A percentile compares a stretch with the other conserved stretches of the same genome.
phyloP scores from a whole-genome alignment of 2,113 vertebrate genomes.

The Cygnus buccinator region DNA sequence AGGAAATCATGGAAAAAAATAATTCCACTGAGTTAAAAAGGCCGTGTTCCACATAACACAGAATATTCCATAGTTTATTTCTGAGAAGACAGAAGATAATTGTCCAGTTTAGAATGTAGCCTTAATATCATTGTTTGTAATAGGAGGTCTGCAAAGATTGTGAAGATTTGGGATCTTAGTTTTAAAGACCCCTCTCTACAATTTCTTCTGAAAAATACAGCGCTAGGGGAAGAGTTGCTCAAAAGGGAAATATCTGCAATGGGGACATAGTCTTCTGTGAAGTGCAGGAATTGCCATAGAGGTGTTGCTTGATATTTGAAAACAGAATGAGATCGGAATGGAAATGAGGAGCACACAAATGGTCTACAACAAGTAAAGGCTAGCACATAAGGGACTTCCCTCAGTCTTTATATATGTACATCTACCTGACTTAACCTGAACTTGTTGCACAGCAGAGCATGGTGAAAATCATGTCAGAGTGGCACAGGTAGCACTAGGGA shows the following conservation, averaged over 20 bases:
- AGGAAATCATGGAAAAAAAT: not conserved
- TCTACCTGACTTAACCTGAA: not conserved
- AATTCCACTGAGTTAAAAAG: no score
- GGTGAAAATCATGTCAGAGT: not conserved
- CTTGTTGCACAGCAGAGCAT: not conserved
- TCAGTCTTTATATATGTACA: not conserved
- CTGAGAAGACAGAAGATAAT: not conserved
- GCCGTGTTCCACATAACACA: not conserved
- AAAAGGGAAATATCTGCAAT: not conserved
- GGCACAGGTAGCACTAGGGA: not conserved
- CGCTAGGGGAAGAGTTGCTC: not conserved
- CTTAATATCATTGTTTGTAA: fast-evolving
- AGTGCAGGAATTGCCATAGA: not conserved
- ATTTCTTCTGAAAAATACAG: not conserved
- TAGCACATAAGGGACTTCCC: not conserved
- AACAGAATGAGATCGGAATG: not conserved
- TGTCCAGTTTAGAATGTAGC: not conserved
- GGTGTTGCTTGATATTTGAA: not conserved
- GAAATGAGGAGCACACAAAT: not conserved
- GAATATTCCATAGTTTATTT: fast-evolving
- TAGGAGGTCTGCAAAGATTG: not conserved
- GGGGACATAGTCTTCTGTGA: not conserved
- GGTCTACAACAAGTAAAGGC: not conserved
- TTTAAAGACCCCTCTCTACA: not conserved
- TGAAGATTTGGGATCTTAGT: no score